Conservation (phyloP, 2,888 invertebrate species). For the Leptopterna dolabrata region DNA sequence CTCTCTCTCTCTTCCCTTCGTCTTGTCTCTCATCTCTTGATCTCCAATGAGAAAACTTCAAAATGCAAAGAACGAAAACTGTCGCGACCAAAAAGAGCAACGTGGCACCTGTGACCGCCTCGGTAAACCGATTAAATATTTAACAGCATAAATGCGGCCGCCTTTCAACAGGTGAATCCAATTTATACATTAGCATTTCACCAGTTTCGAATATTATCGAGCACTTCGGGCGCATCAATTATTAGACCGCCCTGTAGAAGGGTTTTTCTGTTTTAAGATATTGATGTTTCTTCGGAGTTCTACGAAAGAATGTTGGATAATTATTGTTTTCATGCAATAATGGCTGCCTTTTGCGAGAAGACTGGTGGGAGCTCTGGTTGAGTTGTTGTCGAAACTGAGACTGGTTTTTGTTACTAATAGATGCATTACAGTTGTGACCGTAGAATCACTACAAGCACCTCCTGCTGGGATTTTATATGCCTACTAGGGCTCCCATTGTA, state of each 20-base stretch:
- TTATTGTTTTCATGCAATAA: not conserved
- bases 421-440: no score
- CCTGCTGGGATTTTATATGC: no score
- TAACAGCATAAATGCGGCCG: not conserved
- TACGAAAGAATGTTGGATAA: not conserved
- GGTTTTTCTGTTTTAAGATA: not conserved
- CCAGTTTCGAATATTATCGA: slow-evolving; percentile 24
- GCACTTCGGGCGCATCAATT: slow-evolving; percentile 5
- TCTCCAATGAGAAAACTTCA: not conserved
- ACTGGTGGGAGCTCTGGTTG: not conserved
- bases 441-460: no score
- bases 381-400: not conserved
- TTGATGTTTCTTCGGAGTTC: not conserved
- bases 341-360: not conserved
- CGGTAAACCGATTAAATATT: slow-evolving; percentile 26
- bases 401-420: no score
- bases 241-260: not conserved
- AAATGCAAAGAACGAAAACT: not conserved
- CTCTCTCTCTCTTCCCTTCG: no score
- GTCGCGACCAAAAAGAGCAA: not conserved
- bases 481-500: no score
- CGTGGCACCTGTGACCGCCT: slow-evolving; percentile 15
- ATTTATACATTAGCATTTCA: slow-evolving; percentile 34
- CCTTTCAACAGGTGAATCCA: slow-evolving; percentile 39
- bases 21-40: not conserved